Evolutionary conservation across 2,113 vertebrate species (phyloP), one percentile per base, ranked within the genome.

Genomic region (Butastur rufipennis): DNA sequence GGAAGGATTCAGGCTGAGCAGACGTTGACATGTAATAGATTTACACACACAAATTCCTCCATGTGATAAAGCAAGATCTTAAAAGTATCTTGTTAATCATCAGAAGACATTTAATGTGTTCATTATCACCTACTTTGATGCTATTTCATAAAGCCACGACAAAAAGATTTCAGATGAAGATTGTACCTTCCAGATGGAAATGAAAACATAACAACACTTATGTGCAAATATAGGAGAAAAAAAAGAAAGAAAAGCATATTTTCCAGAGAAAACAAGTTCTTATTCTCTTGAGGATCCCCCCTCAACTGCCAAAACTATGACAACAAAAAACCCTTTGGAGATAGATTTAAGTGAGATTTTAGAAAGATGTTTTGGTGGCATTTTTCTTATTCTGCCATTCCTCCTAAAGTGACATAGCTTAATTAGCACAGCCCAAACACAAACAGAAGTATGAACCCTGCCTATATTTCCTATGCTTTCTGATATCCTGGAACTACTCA

Each of bases 131-230:
- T 74, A 0, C 84, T 66, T 40, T 20, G 83, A 53, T 70, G 89
- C 23, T 72, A 66, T 53, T 85, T 34, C 84, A 50, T 42, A 3
- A 61, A 75, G 86, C 63, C 55, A 27, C 0, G 0, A 27, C 59
- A 45, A 6, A 34, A 81, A 81, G 73, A 45, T 85, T 89, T 70
- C 86, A 82, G 74, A 47, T 32, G 70, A 86, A 91, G 86, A 16
- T 31, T 82, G 71, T 63, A 38, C 62, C 78, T 95, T 92, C 91
- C 95, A 96, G 89, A 87, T 80, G 81, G 95, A 71, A 92, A 66
- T 2, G 53, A 82, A 95, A 93, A 92, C 78, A 81, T 4, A 81
- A 59, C 83, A 89, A 68, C 73, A 70, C 34, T 87, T 92, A 31
- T 38, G 83, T 65, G 89, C 70, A 96, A 94, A 96, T 45, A 87